Evolutionary conservation across 2,888 invertebrate genomes (phyloP), one percentile per base, ranked within the genome.

Genomic region (Ichneumoninae sp.): DNA sequence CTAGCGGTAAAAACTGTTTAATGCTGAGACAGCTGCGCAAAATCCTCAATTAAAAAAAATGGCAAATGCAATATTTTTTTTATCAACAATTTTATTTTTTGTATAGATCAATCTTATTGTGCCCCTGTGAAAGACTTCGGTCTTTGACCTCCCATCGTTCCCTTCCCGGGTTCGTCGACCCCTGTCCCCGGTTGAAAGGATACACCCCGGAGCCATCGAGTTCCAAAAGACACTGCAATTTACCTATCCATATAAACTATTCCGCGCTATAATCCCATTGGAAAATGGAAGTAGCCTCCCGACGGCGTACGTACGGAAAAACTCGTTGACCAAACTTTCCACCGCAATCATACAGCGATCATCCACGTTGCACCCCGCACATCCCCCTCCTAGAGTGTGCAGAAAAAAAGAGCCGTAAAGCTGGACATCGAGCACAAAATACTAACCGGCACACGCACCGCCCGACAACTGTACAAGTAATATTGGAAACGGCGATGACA

Each of bases 251-350:
- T 26, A 54, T 36, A n/a, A 54, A 52, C 33, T 33, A 4, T 16
- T 4, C 19, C 36, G 7, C 19, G 16, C 66, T 40, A 22, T 66
- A 65, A 75, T 65, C 30, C 33, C 75, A 65, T 47, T 65, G 50
- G n/a, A 65, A 65, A 75, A 62, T 75, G 47, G 22, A 40, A 66
- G 13, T 54, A 47, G 1, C 72, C 7, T n/a, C 30, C 16, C 30
- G 13, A 36, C 8, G 3, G 19, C 22, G 5, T 19, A 7, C 13
- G 52, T 22, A 54, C 16, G 26, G 7, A 19, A 36, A 26, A 66
- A 44, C 52, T 54, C 54, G 54, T 66, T 40, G 76, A 76, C 66
- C 65, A 26, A 76, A 76, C 33, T 36, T 62, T 7, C 30, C 36
- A 36, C 26, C 33, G 19, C 33, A 50, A 6, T 22, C 13, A 16